Evolutionary conservation across 2,888 invertebrate genomes (phyloP).

Genomic region (Serripes groenlandicus): DNA sequence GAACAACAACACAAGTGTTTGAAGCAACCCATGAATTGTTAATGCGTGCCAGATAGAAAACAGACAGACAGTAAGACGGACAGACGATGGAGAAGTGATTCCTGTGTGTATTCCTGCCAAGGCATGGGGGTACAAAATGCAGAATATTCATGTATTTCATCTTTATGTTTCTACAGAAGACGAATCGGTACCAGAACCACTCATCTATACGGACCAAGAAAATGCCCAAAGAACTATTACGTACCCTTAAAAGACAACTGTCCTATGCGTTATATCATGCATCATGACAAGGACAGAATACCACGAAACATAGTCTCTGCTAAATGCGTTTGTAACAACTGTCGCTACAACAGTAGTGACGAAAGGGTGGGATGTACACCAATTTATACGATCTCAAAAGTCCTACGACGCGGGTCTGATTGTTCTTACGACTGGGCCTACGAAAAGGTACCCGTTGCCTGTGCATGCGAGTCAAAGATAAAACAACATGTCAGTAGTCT

Average conservation of each 20-base stretch:
- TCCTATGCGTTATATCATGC: constrained; percentile 50
- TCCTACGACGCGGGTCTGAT: constrained; percentile 14
- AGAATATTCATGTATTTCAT: not conserved
- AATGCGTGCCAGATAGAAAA: too few relatives aligned
- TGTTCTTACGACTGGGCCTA: constrained; percentile 13
- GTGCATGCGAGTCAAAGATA: constrained; percentile 28
- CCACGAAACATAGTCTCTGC: constrained; percentile 52
- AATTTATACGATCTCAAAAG: constrained; percentile 35
- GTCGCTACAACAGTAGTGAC: constrained; percentile 14
- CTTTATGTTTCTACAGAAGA: not conserved
- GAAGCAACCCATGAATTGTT: too few relatives aligned
- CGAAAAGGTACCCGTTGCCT: constrained; percentile 37
- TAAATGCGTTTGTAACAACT: constrained; percentile 45
- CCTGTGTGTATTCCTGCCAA: too few relatives aligned
- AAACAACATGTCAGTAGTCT: too few relatives aligned
- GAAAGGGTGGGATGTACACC: constrained; percentile 7
- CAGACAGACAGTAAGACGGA: too few relatives aligned
- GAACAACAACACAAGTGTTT: too few relatives aligned
- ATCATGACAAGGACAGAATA: constrained; percentile 45
- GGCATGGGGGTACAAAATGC: too few relatives aligned
- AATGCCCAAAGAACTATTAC: constrained; percentile 25
- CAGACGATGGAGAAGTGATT: too few relatives aligned
- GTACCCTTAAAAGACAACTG: constrained; percentile 24
- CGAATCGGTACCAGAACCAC: not conserved
- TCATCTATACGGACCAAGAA: constrained; percentile 36